Evolutionary conservation across 2,113 vertebrate species (phyloP), one percentile per base, ranked within the genome.

Genomic region (Microtus ochrogaster): DNA sequence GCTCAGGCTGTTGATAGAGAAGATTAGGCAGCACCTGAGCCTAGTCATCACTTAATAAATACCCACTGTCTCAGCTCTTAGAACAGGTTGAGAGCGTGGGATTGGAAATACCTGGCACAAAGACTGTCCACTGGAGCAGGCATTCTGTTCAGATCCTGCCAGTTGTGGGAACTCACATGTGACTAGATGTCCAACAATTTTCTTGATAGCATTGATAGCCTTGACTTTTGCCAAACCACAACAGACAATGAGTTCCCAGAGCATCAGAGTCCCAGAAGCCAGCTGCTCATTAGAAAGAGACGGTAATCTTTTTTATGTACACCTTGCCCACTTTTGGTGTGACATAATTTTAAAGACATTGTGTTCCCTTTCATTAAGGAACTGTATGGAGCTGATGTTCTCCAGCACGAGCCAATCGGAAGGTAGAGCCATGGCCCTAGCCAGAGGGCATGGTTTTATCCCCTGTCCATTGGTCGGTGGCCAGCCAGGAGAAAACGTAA

Each of bases 261-360:
- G n/a, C 4, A 0, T 14, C 36, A 2, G 0, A 7, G 49, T 30
- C 11, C 73, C 1, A 4, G 7, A 26, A 68, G 76, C 33, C 76
- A 63, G 74, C 9, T 2, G 8, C 94, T 98, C 73, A 77, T 97
- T 97, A 87, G 97, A 96, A 94, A 84, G 93, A 33, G 92, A 86
- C 91, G 96, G 95, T 92, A 96, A 93, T 85, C 86, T 77, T 73
- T 52, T 39, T 82, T 49, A 87, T 83, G 92, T 92, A 90, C 97
- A 47, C 33, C 49, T 12, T 16, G 88, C 77, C 97, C 86, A 84
- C 84, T 65, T 97, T 96, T 81, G 89, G 78, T 91, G 96, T 94
- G 95, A 13, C 4, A 66, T 87, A 93, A 58, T 83, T 92, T 77
- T 77, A 16, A 58, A 90, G 47, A 95, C 77, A 94, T 33, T 63